phyloP scores from a whole-genome alignment of 2,113 vertebrate species.

The Melanocharis versteri region DNA sequence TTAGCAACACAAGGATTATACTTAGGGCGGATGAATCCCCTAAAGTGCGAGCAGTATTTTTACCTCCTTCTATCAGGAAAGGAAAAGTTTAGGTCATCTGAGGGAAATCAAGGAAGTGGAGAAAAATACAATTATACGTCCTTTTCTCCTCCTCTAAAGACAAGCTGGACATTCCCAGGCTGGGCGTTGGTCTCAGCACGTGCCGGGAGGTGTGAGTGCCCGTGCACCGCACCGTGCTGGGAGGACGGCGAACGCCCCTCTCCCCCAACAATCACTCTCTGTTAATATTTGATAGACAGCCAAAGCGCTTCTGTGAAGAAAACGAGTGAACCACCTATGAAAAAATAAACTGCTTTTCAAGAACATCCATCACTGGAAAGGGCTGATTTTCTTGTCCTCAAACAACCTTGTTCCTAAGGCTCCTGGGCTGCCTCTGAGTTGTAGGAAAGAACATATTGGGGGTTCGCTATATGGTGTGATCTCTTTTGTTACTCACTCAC shows the following conservation, averaged over 20 bases:
- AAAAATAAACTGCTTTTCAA: conserved; percentile 75
- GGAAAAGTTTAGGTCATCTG: conserved; percentile 29
- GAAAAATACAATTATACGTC: background rate
- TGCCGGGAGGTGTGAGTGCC: background rate
- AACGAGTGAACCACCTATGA: conserved; percentile 49
- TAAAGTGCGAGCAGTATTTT: background rate
- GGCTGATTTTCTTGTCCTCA: conserved; percentile 70
- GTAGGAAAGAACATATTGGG: background rate
- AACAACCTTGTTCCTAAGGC: conserved; percentile 60
- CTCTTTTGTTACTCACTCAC: background rate
- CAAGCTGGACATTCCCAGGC: background rate
- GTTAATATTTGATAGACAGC: conserved; percentile 69
- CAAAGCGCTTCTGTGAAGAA: conserved; percentile 56
- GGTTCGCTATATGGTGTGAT: background rate
- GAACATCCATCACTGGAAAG: conserved; percentile 65
- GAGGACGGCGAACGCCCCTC: rapidly evolving
- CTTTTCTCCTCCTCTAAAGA: conserved; percentile 1
- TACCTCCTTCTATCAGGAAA: background rate
- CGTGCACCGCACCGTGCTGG: rapidly evolving
- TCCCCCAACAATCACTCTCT: conserved; percentile 57
- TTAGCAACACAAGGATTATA: conserved; percentile 28
- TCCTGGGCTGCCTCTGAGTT: conserved; percentile 35
- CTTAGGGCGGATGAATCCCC: conserved; percentile 8
- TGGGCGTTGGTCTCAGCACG: conserved; percentile 22
- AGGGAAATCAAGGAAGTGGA: conserved; percentile 1